phyloP scores from a whole-genome alignment of 2,797 vertebrate species.

The Paguma larvata region DNA sequence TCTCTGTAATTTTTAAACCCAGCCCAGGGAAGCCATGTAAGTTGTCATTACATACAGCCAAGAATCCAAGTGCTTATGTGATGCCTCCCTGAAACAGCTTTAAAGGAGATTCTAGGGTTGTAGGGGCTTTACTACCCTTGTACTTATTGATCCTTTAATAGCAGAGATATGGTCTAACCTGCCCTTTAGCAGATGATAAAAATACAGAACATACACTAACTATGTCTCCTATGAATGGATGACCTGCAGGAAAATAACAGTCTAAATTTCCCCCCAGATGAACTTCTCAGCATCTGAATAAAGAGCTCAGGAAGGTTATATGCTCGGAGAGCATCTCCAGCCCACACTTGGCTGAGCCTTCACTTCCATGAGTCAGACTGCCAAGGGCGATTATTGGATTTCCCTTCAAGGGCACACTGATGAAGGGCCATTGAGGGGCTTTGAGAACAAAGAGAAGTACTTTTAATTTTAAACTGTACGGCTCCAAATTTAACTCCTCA shows the following conservation, averaged over 20 bases:
- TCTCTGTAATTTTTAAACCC: slow-evolving; percentile 61
- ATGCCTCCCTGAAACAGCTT: slow-evolving; percentile 13
- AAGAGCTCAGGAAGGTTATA: slow-evolving; percentile 25
- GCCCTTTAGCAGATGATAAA: slow-evolving; percentile 70
- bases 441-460: slow-evolving; percentile 47
- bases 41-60: slow-evolving; percentile 31
- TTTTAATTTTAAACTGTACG: slow-evolving; percentile 56
- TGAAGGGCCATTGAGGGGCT: not conserved
- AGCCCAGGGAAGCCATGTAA: slow-evolving; percentile 54
- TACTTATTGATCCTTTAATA: slow-evolving; percentile 61
- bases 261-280: slow-evolving; percentile 58
- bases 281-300: slow-evolving; percentile 42
- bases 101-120: slow-evolving; percentile 54
- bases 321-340: slow-evolving; percentile 22
- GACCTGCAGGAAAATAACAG: slow-evolving; percentile 59
- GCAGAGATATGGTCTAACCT: slow-evolving; percentile 30
- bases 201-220: slow-evolving; percentile 19
- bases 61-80: slow-evolving; percentile 44
- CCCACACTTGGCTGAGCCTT: slow-evolving; percentile 35
- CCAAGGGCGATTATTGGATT: slow-evolving; percentile 72
- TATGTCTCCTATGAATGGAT: slow-evolving; percentile 44
- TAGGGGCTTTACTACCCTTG: slow-evolving; percentile 1
- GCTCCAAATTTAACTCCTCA: slow-evolving; percentile 16
- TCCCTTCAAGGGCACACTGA: slow-evolving; percentile 64
- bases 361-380: slow-evolving; percentile 61